phyloP scores from a whole-genome alignment of 2,797 vertebrate genomes.

The Tragopan temminckii region DNA sequence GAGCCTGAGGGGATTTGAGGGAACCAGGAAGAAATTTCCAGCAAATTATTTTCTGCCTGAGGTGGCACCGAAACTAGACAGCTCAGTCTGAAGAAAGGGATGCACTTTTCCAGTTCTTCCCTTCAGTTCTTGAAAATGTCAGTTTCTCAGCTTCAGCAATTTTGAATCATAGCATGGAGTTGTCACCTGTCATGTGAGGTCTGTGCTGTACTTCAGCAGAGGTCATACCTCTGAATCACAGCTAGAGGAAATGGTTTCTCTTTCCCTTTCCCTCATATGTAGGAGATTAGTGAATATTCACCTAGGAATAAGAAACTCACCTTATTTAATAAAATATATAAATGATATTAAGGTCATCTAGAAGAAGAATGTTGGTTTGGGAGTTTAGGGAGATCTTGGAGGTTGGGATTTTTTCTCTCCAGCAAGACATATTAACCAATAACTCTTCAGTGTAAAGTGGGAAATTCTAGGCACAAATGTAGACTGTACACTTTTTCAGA shows the following conservation, averaged over 20 bases:
- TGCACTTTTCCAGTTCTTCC: background rate
- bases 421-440: background rate
- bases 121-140: background rate
- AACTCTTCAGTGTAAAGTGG: background rate
- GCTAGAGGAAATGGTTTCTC: background rate
- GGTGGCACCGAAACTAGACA: background rate
- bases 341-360: conserved; percentile 19
- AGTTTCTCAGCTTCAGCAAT: background rate
- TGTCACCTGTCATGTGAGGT: background rate
- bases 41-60: background rate
- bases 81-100: background rate
- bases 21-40: background rate
- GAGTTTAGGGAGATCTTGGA: background rate
- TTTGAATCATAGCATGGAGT: background rate
- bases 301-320: background rate
- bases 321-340: conserved; percentile 13
- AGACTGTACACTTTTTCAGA: background rate
- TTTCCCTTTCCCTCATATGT: background rate
- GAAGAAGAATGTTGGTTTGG: background rate
- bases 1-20: background rate
- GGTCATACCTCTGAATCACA: conserved; percentile 44
- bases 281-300: conserved; percentile 9
- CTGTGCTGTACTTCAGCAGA: conserved; percentile 24
- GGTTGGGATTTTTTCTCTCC: background rate
- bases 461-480: background rate